Evolutionary conservation across 2,113 vertebrate species (phyloP).

Genomic region (Petaurus breviceps): DNA sequence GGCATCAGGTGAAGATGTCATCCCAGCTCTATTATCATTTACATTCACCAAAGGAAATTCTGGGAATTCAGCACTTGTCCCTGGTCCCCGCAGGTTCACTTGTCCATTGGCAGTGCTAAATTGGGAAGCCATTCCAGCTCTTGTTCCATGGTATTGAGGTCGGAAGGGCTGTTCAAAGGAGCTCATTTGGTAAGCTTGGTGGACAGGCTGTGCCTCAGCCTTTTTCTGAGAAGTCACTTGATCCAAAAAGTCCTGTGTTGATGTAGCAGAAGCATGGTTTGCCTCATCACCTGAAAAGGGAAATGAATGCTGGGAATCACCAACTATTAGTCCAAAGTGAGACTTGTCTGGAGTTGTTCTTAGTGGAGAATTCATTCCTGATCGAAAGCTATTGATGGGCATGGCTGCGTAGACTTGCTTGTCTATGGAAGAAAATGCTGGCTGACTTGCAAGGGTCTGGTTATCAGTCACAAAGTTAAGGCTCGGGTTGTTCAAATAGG

Average conservation of each 20-base stretch:
- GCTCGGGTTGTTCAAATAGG: conserved; percentile 97
- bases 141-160: conserved; percentile 93
- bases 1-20: conserved; percentile 96
- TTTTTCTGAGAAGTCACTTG: conserved; percentile 98
- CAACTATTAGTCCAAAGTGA: conserved; percentile 96
- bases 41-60: conserved; percentile 97
- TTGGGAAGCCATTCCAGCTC: conserved; percentile 93
- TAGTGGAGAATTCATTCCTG: conserved; percentile 95
- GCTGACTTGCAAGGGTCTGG: conserved; percentile 92
- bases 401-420: conserved; percentile 94
- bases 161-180: conserved; percentile 97
- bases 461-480: conserved; percentile 96
- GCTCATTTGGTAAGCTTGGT: conserved; percentile 96
- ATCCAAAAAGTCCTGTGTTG: conserved; percentile 97
- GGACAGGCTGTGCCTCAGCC: conserved; percentile 93
- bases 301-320: conserved; percentile 97
- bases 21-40: conserved; percentile 95
- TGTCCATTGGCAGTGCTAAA: conserved; percentile 98
- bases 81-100: conserved; percentile 93
- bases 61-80: conserved; percentile 93
- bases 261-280: conserved; percentile 93
- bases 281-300: conserved; percentile 97
- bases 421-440: conserved; percentile 95
- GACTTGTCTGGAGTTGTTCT: conserved; percentile 96
- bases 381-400: conserved; percentile 92